These are phyloP conservation scores for Crax fasciolata DNA, from an alignment of 2,797 vertebrate genomes.

Conservation along the genomic window DNA sequence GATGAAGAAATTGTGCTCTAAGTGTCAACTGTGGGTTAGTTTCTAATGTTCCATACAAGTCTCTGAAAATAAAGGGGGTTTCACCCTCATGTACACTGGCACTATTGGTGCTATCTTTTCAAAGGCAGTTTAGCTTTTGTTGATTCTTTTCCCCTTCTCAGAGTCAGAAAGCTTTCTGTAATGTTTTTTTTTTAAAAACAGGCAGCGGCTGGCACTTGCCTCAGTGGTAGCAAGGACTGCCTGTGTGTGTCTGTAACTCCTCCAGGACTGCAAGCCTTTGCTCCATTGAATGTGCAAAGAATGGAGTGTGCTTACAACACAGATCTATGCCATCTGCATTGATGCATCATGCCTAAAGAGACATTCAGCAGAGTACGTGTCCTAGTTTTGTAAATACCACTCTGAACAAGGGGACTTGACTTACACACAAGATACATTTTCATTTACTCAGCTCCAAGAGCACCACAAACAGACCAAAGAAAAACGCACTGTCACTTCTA, in stretches of 20 bases:
- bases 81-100: constrained; percentile 60
- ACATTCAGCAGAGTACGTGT: not conserved
- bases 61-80: constrained; percentile 67
- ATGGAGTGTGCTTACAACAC: constrained; percentile 46
- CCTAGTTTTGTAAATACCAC: constrained; percentile 14
- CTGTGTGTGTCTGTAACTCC: constrained; percentile 41
- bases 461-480: not conserved
- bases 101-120: constrained; percentile 55
- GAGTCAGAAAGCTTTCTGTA: constrained; percentile 70
- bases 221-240: constrained; percentile 27
- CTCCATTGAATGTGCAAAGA: constrained; percentile 1
- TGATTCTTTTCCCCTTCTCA: constrained; percentile 36
- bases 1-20: constrained; percentile 28
- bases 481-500: not conserved
- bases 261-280: constrained; percentile 18
- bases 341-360: not conserved
- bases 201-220: constrained; percentile 34
- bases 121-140: constrained; percentile 65
- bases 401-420: constrained; percentile 8
- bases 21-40: constrained; percentile 29
- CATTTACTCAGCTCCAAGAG: constrained; percentile 39
- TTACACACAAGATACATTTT: constrained; percentile 29
- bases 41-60: not conserved
- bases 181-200: not conserved
- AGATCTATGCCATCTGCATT: constrained; percentile 46